These are phyloP conservation scores for Cinclus cinclus DNA, from an alignment of 2,113 vertebrate genomes.

Conservation along the genomic window DNA sequence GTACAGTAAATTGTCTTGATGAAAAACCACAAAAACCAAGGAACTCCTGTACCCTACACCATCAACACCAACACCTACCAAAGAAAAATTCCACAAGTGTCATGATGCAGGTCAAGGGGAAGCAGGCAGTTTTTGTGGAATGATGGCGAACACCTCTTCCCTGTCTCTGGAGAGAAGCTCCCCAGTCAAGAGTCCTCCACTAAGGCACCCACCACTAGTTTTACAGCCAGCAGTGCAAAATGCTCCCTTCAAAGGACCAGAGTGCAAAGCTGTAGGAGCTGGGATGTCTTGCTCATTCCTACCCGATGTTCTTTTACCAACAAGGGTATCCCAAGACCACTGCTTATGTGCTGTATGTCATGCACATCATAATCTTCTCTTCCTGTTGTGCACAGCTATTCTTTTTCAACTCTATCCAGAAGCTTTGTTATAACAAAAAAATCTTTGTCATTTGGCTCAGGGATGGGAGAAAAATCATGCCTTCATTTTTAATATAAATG, in stretches of 20 bases:
- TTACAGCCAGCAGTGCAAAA: not conserved
- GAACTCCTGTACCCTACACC: not conserved
- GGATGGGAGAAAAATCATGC: not conserved
- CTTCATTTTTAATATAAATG: not conserved
- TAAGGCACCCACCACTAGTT: not conserved
- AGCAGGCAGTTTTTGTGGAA: not conserved
- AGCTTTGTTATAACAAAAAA: not conserved
- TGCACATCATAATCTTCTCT: accelerated
- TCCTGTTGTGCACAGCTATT: not conserved
- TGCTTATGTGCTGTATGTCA: not conserved
- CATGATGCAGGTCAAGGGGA: not conserved
- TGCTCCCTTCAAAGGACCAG: accelerated
- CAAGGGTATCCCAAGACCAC: not conserved
- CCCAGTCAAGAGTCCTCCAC: not conserved
- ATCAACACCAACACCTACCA: not conserved
- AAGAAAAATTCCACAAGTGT: not conserved
- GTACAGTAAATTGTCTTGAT: not conserved
- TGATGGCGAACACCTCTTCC: not conserved
- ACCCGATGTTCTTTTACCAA: not conserved
- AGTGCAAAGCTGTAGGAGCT: not conserved
- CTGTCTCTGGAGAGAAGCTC: not conserved
- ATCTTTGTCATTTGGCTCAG: not conserved
- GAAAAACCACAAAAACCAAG: not conserved
- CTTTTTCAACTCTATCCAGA: not conserved
- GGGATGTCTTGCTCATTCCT: not conserved